Conservation (phyloP, 2,888 invertebrate genomes). For the Archaeoteleia sp. region DNA sequence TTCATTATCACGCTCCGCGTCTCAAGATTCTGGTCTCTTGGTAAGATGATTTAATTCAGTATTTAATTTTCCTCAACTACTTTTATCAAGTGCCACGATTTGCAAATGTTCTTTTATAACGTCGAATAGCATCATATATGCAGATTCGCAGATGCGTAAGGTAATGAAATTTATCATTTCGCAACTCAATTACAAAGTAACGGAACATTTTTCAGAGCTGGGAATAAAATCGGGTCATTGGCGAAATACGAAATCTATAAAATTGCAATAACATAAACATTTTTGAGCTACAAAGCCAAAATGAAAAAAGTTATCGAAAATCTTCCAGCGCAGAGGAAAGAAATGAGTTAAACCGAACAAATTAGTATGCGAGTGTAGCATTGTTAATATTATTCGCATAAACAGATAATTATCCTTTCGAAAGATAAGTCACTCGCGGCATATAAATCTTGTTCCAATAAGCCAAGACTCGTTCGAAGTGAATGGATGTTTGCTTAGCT, state of each 20-base stretch:
- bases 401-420: slow-evolving; percentile 40
- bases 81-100: slow-evolving; percentile 39
- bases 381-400: slow-evolving; percentile 35
- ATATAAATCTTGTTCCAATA: slow-evolving; percentile 47
- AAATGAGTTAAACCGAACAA: slow-evolving; percentile 24
- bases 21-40: slow-evolving; percentile 37
- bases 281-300: too few species aligned
- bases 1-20: slow-evolving; percentile 26
- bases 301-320: too few species aligned
- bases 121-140: slow-evolving; percentile 35
- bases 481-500: neutral
- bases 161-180: slow-evolving; percentile 21
- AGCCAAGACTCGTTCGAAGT: slow-evolving; percentile 11
- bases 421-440: slow-evolving; percentile 45
- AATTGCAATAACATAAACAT: too few species aligned
- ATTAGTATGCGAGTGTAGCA: slow-evolving; percentile 25
- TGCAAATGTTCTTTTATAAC: slow-evolving; percentile 32
- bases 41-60: slow-evolving; percentile 44
- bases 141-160: slow-evolving; percentile 14
- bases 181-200: too few species aligned
- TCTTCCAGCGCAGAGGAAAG: neutral
- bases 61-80: slow-evolving; percentile 49
- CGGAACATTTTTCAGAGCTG: too few species aligned
- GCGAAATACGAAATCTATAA: too few species aligned
- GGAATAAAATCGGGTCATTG: too few species aligned